phyloP scores from a whole-genome alignment of 2,113 vertebrate genomes.

The Ophiodon elongatus region DNA sequence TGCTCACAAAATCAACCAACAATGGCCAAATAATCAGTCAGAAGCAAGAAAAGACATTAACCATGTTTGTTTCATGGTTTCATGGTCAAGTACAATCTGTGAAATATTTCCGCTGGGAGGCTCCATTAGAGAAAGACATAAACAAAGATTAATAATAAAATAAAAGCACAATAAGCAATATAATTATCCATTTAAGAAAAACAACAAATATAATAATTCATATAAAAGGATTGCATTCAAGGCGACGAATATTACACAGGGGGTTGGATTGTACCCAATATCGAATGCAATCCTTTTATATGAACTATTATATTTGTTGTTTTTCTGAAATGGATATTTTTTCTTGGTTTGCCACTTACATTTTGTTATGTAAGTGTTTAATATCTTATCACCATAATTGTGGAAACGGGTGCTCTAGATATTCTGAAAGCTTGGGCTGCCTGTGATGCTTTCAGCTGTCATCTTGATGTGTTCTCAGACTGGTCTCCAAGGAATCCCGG shows the following conservation, averaged over 20 bases:
- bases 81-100: no score
- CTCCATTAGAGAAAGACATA: not conserved
- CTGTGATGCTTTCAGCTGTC: constrained; percentile 34
- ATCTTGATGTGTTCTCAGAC: constrained; percentile 70
- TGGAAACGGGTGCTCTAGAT: constrained; percentile 1
- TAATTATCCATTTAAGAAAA: not conserved
- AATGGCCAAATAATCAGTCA: not conserved
- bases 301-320: no score
- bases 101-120: no score
- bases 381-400: not conserved
- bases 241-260: no score
- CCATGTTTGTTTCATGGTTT: not conserved
- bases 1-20: not conserved
- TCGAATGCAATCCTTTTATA: no score
- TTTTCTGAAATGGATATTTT: not conserved
- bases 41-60: not conserved
- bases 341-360: not conserved
- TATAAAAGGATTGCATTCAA: no score
- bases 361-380: not conserved
- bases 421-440: not conserved
- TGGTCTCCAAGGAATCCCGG: constrained; percentile 76
- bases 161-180: not conserved
- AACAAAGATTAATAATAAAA: not conserved
- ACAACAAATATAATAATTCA: not conserved
- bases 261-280: no score